Base-by-base conservation (phyloP, 2,888 invertebrate genomes). In the Ischnus inquisitorius region DNA sequence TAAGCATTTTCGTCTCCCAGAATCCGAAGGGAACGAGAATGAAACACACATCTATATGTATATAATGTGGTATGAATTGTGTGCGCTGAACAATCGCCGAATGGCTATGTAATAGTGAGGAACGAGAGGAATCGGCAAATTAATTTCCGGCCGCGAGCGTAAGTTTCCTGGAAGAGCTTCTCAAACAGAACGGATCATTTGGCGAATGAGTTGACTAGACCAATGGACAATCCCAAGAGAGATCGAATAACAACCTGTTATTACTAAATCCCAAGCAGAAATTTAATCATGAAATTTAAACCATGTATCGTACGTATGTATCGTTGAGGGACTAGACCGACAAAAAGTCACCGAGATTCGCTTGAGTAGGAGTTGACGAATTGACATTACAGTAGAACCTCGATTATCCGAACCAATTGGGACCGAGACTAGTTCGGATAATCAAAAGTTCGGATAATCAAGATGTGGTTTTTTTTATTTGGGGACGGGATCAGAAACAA, bases 111-210 rank as follows among this genome's bases (percentile, higher is more conserved):
- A 68, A 68, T 68, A 68, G 60, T 34, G 41, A 57, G 54, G 57
- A 22, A 19, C 41, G 57, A 67, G 67, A 46, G 34, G 19, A 8
- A 76, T 41, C 54, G 65, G 39, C 54, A 67, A 67, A 76, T 54
- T 77, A 65, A 71, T 65, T 79, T 71, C 71, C 64, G 79, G 72
- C 71, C 62, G 64, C 72, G 64, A 22, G 72, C 71, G 71, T 79
- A 72, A 72, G 51, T 71, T 71, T 51, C 71, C 64, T 43, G 83
- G 84, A 86, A 86, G 84, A 64, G 85, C 76, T 80, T 65, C 85
- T 85, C 84, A 83, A 86, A 86, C 84, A 84, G 83, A 85, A 87
- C 84, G 80, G 84, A 86, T 86, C 83, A 74, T 85, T 85, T 85
- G 60, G 84, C 83, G 72, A 85, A 86, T 86, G 82, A 80, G 69